Base-by-base conservation (phyloP, 2,888 invertebrate species). In the Dolichomitus sp. region DNA sequence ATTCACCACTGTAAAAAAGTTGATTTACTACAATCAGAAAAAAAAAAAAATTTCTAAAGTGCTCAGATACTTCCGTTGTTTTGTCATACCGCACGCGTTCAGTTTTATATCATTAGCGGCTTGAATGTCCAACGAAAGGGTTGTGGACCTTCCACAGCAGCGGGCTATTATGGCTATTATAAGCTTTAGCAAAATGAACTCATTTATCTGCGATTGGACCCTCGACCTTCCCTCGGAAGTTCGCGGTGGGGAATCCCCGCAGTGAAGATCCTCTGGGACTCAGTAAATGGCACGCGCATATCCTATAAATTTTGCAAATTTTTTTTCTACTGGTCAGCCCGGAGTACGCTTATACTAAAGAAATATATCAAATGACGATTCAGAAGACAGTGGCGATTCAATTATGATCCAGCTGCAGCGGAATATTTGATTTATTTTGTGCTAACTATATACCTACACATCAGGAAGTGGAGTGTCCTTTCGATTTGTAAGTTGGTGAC, bases 301-400 rank as follows among this genome's bases (percentile, higher is more conserved):
- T 80, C 87, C 86, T 88, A 90, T 90, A 91, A 89, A 90, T 91
- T 91, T 90, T 84, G 81, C 84, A 69, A 86, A 88, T 89, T 90
- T 61, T 90, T 89, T 87, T 68, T 61, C 14, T 45, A 45, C 45
- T 19, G 72, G 72, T 72, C 72, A 72, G 33, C 19, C 19, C 42
- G 30, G 57, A n/a, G 54, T 11, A 61, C 59, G 59, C 48, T 19
- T 72, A 14, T 37, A 45, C 33, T 37, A 48, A 1, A 37, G 9
- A 14, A 23, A n/a, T 54, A 54, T 40, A 69, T 54, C 19, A 23
- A 54, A 54, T 27, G 54, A 70, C 37, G 0, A 48, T 45, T 7
- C 33, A 17, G 19, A 48, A n/a, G 19, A 19, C 59, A 45, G 45
- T 59, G 45, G 23, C 54, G 42, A 45, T 59, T 42, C 14, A 42